Conservation (phyloP, 2,797 vertebrate genomes). For the Vultur gryphus region DNA sequence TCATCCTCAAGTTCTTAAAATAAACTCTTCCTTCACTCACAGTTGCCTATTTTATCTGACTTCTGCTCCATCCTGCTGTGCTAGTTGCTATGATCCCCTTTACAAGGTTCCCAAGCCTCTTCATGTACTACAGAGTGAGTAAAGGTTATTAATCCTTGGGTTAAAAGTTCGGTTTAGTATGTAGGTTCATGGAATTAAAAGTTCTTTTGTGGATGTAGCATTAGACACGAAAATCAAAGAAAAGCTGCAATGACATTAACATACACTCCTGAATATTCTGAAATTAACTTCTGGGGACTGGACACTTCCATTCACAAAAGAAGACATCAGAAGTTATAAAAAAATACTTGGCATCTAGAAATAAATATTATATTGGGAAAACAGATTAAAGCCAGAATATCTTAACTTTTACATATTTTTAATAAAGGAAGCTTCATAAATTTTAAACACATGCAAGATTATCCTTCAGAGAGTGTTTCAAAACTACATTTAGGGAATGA, state of each 20-base stretch:
- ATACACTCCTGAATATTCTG: background rate
- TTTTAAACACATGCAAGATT: conserved; percentile 1
- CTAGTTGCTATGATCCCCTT: background rate
- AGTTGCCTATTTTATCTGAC: background rate
- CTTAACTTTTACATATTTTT: background rate
- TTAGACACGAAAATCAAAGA: background rate
- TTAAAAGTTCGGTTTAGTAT: background rate
- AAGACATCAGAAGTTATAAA: background rate
- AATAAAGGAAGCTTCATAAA: background rate
- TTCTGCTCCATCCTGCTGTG: background rate
- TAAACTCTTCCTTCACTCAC: background rate
- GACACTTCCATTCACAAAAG: background rate
- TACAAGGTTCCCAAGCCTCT: background rate
- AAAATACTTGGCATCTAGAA: background rate
- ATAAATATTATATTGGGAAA: background rate
- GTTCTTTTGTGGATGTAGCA: background rate
- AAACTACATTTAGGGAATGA: background rate
- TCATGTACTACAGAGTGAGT: background rate
- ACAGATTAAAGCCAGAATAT: background rate
- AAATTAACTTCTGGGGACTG: background rate
- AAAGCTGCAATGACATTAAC: background rate
- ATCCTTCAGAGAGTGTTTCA: background rate
- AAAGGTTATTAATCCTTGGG: background rate
- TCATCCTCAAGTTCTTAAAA: background rate
- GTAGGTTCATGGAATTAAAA: background rate